Base-by-base conservation (phyloP, 2,113 vertebrate genomes). In the Istiophorus platypterus region DNA sequence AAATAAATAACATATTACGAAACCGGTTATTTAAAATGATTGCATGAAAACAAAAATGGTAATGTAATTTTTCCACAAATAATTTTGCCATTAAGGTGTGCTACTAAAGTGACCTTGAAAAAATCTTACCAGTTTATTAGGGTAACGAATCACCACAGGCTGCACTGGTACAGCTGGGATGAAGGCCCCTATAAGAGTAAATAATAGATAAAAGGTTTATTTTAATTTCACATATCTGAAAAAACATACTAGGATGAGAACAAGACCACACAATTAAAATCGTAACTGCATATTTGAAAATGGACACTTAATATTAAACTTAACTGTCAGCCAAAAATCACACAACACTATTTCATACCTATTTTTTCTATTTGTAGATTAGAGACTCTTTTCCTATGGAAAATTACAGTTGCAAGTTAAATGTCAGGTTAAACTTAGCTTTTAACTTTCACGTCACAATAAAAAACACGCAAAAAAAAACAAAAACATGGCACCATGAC, bases 121-220 rank as follows among this genome's bases (percentile, higher is more conserved):
- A 3, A 64, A 52, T 57, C 96, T 95, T 90, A 99, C 98, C 97
- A 97, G 93, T 91, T 95, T 96, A 88, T 99, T 99, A 14, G 97
- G 97, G 78, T 99, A 99, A 37, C 97, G 96, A 39, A 99, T 89
- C 59, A 99, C 96, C 74, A 99, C 98, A 2, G 98, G 98, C 80
- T 99, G 98, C 20, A 99, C 96, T 15, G 98, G 98, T 12, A 99
- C 97, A 10, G 96, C 98, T 3, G 98, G 98, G 86, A 99, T 99
- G 85, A 99, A 99, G 0, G 98, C 98, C 59, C 98, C 98, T 99
- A 88, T 3, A 37, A 39, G 45, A 76, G 47, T 4, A 57, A 74
- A 87, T 37, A 72, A 34, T 0, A 65, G 8, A 75, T 1, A 12
- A 27, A 59, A 15, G 18, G 71, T 24, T 24, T 15, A 26, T 49